These are phyloP conservation scores for Leptoteleia sp. DNA, from an alignment of 1,140 invertebrate genomes.

Conservation along the genomic window DNA sequence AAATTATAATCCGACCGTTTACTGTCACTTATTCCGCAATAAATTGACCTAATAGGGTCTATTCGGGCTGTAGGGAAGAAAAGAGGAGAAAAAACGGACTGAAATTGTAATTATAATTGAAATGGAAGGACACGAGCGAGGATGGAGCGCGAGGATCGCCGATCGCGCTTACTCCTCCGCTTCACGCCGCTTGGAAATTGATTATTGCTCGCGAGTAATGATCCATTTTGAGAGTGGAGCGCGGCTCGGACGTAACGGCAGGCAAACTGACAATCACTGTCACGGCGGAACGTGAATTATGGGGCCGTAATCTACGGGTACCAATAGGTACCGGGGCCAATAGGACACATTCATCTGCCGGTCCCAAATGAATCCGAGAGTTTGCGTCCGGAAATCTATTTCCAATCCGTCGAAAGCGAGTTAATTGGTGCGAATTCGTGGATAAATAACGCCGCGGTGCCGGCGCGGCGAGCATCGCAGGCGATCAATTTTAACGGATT, in stretches of 20 bases:
- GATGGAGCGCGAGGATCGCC: constrained; percentile 38
- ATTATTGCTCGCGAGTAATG: constrained; percentile 76
- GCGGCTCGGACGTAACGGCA: constrained; percentile 72
- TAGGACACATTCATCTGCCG: constrained; percentile 68
- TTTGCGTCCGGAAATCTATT: constrained; percentile 62
- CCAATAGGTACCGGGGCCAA: constrained; percentile 73
- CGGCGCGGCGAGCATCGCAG: constrained; percentile 5
- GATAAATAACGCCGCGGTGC: constrained; percentile 31
- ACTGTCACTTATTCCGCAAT: constrained; percentile 20
- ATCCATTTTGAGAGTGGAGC: constrained; percentile 73
- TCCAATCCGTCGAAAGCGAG: constrained; percentile 41
- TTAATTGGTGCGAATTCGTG: constrained; percentile 48
- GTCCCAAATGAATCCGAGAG: constrained; percentile 38
- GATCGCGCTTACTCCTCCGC: constrained; percentile 63
- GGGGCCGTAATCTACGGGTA: constrained; percentile 77
- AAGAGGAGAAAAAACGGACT: constrained; percentile 18
- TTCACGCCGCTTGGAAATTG: constrained; percentile 74
- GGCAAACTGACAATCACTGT: constrained; percentile 79
- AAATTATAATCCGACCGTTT: constrained; percentile 3
- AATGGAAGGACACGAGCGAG: constrained; percentile 62
- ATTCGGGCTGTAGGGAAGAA: background rate
- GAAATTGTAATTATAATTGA: constrained; percentile 60
- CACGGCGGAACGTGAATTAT: constrained; percentile 74
- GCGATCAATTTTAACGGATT: constrained; percentile 53
- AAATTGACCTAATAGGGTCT: constrained; percentile 22